Evolutionary conservation across 2,888 invertebrate species (phyloP), one percentile per base, ranked within the genome.

Genomic region (Crocallis elinguaria): DNA sequence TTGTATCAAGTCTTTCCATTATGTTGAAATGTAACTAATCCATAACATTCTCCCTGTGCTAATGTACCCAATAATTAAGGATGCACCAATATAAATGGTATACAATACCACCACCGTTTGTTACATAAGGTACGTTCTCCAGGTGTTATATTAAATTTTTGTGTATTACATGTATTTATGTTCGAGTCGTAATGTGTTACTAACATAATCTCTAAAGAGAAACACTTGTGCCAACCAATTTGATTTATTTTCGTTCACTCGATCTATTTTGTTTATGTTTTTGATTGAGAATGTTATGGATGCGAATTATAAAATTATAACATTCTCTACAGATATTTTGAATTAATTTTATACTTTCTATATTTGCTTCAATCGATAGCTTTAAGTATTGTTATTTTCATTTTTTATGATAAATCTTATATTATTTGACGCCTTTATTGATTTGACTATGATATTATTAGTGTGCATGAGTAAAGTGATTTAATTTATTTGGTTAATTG

Each of bases 1-100:
- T 38, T 59, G 73, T 73, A 64, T 72, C 76, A 71, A 77, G 23
- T 35, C 60, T 64, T 68, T 64, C 64, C 75, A 82, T 73, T 79
- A 75, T 85, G 79, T 80, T 73, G 74, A 81, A 81, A 82, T 86
- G 82, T 86, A 84, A 91, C 91, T 91, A 91, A 91, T 91, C 88
- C 91, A 91, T 91, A 90, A 91, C 89, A 90, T 91, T 91, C 90
- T 91, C 91, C 89, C 86, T 86, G 86, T 87, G 88, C 84, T 84
- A 84, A 83, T 87, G 86, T 84, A 88, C 82, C 88, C 89, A 88
- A 90, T 89, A 82, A 85, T 88, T 90, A 90, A 90, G 91, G 91
- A 90, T 88, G 88, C 83, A 82, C 88, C 81, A 88, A 86, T 87
- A 87, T 87, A 86, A 85, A 87, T 84, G 90, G 90, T 89, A 84